Base-by-base conservation (phyloP, 2,888 invertebrate genomes). In the Deilephila porcellus region DNA sequence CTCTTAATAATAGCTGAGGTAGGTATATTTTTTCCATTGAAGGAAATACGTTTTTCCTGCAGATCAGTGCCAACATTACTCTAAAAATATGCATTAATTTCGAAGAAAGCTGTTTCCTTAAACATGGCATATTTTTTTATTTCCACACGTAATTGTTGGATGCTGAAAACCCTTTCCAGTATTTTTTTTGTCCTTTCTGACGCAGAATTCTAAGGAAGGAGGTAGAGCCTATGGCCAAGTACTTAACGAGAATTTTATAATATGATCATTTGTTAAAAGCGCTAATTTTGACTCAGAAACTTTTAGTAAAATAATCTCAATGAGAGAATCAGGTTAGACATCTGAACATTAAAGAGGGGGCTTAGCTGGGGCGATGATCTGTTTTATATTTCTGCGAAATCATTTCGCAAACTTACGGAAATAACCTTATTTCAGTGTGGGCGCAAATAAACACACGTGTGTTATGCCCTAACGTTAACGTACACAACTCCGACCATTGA, bases 371-470 rank as follows among this genome's bases (percentile, higher is more conserved):
- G 79, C 86, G 83, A 80, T 78, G 86, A 78, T 81, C 88, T 67
- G 67, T 79, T 73, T 45, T 70, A 72, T 75, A 60, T 80, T 84
- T 85, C 79, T 77, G 76, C 80, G 81, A 82, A 88, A 86, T 81
- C 74, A 84, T 83, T 86, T 82, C 82, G 80, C 80, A 78, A 82
- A 78, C 75, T 76, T 75, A 79, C 88, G 87, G 88, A 90, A 90
- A 88, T 88, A 84, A 80, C 84, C 81, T 81, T 60, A 71, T 74
- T 71, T 60, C 64, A 60, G 64, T 56, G 64, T 52, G 32, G 45
- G 34, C 59, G 60, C 60, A 59, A 71, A 73, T 73, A 74, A 76
- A 74, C 73, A 59, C 25, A 74, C 75, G 73, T 73, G 70, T 75
- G 71, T 73, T 74, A 70, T 73, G 45, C 70, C 73, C 73, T 75